Evolutionary conservation across 2,888 invertebrate species (phyloP), one percentile per base, ranked within the genome.

Genomic region (Leptogaster cylindrica): DNA sequence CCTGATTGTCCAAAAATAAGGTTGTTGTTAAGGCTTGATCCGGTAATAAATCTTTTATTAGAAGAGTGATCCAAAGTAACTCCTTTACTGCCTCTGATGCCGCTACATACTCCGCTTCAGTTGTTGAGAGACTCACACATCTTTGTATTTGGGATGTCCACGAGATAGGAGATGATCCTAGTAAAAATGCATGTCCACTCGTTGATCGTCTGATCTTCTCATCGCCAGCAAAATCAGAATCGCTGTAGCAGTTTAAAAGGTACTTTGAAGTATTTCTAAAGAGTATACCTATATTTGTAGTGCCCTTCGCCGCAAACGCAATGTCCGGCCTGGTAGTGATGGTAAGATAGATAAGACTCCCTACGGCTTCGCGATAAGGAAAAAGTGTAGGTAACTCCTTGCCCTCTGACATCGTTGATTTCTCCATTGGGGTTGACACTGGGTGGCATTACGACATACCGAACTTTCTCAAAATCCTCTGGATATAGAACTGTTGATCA

Each of bases 101-200:
- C 7, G 75, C 73, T 20, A 76, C 72, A 63, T 75, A 76, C 66
- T 77, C 76, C 0, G 76, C 73, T 61, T 77, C 76, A 2, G 74
- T 74, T 0, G 74, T 75, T 5, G 75, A 76, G 7, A 75, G 28
- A 72, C 61, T 33, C 7, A 63, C 50, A 51, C 64, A 63, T 10
- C 50, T 41, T 48, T 70, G 71, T 12, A 65, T 48, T n/a, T 46
- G 44, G 41, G 68, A 68, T 5, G 58, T 23, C 69, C 71, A 65
- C 7, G 61, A 66, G 8, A 63, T 61, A 7, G 63, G 58, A 51
- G 41, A 18, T 41, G 14, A 36, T 12, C 63, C 66, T 23, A 65
- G 16, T 18, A 64, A 31, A 3, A 70, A 31, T 20, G 67, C 64
- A 44, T 39, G 41, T 44, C 65, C 68, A 64, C 46, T 66, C 46